phyloP scores from a whole-genome alignment of 2,888 invertebrate genomes.

The Entomobrya multifasciata region DNA sequence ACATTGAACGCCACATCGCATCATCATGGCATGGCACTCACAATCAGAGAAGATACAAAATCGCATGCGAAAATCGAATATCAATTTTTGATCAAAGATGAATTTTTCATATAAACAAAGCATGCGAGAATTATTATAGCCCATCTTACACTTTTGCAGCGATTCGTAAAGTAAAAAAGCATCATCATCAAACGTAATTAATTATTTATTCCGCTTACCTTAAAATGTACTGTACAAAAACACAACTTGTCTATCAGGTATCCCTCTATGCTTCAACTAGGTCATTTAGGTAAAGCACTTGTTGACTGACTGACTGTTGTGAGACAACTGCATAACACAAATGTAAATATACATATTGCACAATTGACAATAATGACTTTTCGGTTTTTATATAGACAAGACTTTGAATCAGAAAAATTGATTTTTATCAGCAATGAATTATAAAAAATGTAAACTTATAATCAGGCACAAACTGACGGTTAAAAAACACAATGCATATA shows the following conservation, averaged over 20 bases:
- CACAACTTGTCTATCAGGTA: conserved; percentile 55
- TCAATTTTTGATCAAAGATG: not conserved
- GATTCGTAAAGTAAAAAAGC: too few species aligned
- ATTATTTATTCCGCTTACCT: conserved; percentile 64
- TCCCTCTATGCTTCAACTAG: conserved; percentile 64
- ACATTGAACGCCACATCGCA: not conserved
- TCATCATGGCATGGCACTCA: not conserved
- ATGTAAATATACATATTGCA: conserved; percentile 59
- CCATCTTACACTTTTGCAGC: too few species aligned
- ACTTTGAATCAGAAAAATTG: not conserved
- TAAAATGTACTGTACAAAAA: conserved; percentile 51
- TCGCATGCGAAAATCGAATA: conserved; percentile 24
- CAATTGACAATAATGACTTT: conserved; percentile 49
- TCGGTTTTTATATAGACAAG: conserved; percentile 11
- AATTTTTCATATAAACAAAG: not conserved
- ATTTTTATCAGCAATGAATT: conserved; percentile 2
- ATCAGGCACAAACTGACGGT: conserved; percentile 7
- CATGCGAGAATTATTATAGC: too few species aligned
- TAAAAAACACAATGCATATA: not conserved
- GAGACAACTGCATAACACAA: conserved; percentile 65
- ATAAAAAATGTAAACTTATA: conserved; percentile 12
- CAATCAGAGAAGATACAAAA: not conserved
- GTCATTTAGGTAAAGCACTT: conserved; percentile 67
- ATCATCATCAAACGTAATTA: conserved; percentile 30
- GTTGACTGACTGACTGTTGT: conserved; percentile 55